Percentiles rank a stretch among this genome's conserved stretches.
phyloP scores from a whole-genome alignment of 92 coral and sea anemone genomes.

The Phenganax subtilis region DNA sequence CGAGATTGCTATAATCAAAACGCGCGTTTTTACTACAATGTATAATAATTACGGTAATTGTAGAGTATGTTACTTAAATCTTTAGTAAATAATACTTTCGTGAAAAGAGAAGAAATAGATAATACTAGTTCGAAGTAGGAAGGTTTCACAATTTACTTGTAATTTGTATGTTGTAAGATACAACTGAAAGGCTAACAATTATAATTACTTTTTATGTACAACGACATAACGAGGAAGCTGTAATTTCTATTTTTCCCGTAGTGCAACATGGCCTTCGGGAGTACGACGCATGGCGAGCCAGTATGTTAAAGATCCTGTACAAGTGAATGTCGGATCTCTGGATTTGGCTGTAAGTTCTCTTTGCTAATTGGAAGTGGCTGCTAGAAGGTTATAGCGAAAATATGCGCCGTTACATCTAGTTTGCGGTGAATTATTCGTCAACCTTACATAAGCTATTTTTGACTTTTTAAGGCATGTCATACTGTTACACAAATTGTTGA shows the following conservation, averaged over 20 bases:
- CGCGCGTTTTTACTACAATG: no score
- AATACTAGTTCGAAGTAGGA: no score
- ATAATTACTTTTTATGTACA: no score
- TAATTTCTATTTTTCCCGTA: conserved; percentile 2
- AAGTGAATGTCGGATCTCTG: conserved; percentile 86
- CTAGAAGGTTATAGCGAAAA: background rate
- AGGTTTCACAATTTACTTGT: no score
- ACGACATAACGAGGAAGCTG: no score
- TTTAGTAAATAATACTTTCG: no score
- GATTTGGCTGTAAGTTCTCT: conserved; percentile 71
- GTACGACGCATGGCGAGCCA: conserved; percentile 94
- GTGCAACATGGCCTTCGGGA: conserved; percentile 99
- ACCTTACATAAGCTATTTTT: background rate
- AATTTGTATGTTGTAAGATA: no score
- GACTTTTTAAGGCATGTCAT: conserved; percentile 71
- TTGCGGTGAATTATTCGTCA: background rate
- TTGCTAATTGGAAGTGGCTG: background rate
- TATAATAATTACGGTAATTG: no score
- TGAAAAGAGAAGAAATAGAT: no score
- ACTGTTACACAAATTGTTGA: conserved; percentile 87
- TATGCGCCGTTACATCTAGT: background rate
- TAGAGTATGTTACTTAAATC: no score
- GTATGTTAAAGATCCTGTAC: conserved; percentile 83
- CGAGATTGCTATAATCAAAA: no score
- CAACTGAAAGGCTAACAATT: no score